Conservation (phyloP, 1,140 invertebrate species). For the Eupristina koningsbergeri region DNA sequence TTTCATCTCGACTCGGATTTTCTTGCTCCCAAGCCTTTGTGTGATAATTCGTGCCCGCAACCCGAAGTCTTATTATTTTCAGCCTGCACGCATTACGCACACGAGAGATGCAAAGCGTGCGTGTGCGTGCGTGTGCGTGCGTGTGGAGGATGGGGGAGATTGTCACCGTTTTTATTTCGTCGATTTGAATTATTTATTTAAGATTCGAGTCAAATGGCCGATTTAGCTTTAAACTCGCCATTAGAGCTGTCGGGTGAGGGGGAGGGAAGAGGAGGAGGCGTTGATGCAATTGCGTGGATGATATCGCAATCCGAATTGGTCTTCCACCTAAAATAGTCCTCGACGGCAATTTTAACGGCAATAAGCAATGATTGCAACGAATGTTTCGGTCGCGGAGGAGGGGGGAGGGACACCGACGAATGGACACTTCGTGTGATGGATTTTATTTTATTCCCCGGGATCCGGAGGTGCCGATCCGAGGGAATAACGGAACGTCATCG, state of each 20-base stretch:
- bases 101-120: neutral
- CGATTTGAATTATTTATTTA: neutral
- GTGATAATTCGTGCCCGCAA: conserved; percentile 8
- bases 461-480: too few relatives aligned
- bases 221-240: neutral
- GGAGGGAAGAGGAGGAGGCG: neutral
- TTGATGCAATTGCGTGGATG: neutral
- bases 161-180: neutral
- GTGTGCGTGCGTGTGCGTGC: too few relatives aligned
- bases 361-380: neutral
- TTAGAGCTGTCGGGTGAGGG: too few relatives aligned
- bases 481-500: too few relatives aligned
- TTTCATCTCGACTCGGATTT: neutral
- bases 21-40: conserved; percentile 3
- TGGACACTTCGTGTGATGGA: too few relatives aligned
- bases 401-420: too few relatives aligned
- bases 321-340: neutral
- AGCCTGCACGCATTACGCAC: neutral
- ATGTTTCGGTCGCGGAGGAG: neutral
- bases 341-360: neutral
- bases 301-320: neutral
- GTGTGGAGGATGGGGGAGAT: too few relatives aligned
- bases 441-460: too few relatives aligned
- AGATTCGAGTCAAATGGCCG: neutral
- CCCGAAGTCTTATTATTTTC: neutral